These are phyloP conservation scores for Mesitornis unicolor DNA, from an alignment of 2,113 vertebrate genomes.

Conservation along the genomic window DNA sequence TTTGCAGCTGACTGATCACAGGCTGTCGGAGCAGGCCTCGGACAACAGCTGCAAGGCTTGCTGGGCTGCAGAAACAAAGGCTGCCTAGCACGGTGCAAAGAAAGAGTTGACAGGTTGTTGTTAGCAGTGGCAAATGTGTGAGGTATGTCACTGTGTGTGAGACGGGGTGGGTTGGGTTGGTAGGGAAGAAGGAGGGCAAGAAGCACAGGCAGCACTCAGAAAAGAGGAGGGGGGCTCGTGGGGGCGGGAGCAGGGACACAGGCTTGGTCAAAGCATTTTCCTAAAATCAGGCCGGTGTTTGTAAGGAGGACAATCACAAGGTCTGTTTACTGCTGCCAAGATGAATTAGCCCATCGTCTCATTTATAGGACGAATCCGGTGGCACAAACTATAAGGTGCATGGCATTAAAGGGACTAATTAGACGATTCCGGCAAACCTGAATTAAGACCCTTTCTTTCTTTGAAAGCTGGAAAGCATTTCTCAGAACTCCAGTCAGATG, in stretches of 20 bases:
- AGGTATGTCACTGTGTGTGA: conserved; percentile 73
- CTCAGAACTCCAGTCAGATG: conserved; percentile 31
- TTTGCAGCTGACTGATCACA: conserved; percentile 82
- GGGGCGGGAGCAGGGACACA: neutral
- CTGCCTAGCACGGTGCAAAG: conserved; percentile 73
- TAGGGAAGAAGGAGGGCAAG: conserved; percentile 34
- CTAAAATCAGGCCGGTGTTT: conserved; percentile 47
- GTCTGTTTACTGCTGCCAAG: conserved; percentile 54
- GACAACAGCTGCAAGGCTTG: conserved; percentile 86
- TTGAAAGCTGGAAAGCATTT: conserved; percentile 40
- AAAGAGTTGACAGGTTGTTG: conserved; percentile 82
- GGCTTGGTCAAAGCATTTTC: conserved; percentile 1
- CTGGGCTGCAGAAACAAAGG: conserved; percentile 76
- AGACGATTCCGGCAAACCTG: conserved; percentile 55
- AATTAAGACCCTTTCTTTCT: conserved; percentile 52
- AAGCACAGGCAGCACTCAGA: conserved; percentile 51
- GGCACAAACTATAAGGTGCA: conserved; percentile 46
- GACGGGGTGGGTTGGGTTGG: neutral
- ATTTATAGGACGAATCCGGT: conserved; percentile 46
- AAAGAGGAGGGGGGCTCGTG: rapidly evolving
- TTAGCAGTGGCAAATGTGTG: conserved; percentile 82
- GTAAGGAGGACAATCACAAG: conserved; percentile 50
- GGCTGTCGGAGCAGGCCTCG: conserved; percentile 79
- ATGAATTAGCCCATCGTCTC: conserved; percentile 63
- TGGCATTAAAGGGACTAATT: conserved; percentile 53